phyloP scores from a whole-genome alignment of 2,888 invertebrate species.

The Mamestra brassicae region DNA sequence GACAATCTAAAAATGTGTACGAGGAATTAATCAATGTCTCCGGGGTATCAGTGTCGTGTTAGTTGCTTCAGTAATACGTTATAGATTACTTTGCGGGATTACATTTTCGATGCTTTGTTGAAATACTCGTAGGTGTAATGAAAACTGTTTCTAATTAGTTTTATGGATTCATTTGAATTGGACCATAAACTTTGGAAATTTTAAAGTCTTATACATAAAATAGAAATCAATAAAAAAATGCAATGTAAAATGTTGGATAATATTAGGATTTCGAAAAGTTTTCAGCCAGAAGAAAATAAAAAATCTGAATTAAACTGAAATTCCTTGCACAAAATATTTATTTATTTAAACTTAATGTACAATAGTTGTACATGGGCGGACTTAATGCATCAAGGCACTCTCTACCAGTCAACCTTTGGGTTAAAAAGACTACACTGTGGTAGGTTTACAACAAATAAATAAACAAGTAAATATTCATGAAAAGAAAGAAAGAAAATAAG shows the following conservation, averaged over 20 bases:
- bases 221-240: too few relatives aligned
- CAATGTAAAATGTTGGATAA: not conserved
- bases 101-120: conserved; percentile 22
- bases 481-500: too few relatives aligned
- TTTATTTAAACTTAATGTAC: not conserved
- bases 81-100: conserved; percentile 39
- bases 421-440: too few relatives aligned
- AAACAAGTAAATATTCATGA: too few relatives aligned
- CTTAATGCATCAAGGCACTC: too few relatives aligned
- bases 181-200: not conserved
- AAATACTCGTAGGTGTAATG: conserved; percentile 15
- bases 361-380: too few relatives aligned
- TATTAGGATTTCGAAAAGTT: not conserved
- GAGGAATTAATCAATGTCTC: conserved; percentile 62
- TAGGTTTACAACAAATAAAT: too few relatives aligned
- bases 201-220: not conserved
- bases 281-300: not conserved
- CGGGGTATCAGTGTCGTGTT: conserved; percentile 62
- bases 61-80: conserved; percentile 32
- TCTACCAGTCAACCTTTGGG: too few relatives aligned
- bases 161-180: conserved; percentile 13
- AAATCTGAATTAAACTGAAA: not conserved
- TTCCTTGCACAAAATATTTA: conserved; percentile 8
- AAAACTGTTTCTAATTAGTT: conserved; percentile 30
- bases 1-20: conserved; percentile 65